Evolutionary conservation across 1,140 invertebrate genomes (phyloP), one percentile per base, ranked within the genome.

Genomic region (Pseudobourletiella spinata): DNA sequence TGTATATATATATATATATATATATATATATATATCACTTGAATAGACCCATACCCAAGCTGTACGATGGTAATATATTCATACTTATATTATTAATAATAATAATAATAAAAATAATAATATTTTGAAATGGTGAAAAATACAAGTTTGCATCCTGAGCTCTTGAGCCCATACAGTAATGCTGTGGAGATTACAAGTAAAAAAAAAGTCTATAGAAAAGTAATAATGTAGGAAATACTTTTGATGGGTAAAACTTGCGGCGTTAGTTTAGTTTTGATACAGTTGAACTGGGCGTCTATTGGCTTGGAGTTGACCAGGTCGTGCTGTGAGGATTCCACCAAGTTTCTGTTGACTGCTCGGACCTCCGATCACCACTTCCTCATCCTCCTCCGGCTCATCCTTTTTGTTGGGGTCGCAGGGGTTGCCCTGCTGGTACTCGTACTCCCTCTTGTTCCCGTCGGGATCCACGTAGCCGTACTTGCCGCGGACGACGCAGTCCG

Each of bases 391-490:
- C 16, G 35, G 43, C 51, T 66, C 59, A 46, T 56, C 65, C 24
- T 46, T 59, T 32, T 70, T 70, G 59, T 67, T 70, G 32, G 68
- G 68, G 54, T 70, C 68, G 46, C 68, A 70, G 39, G 68, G 68
- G 43, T 70, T 69, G 56, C 68, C 68, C 3, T 46, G 50, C 43
- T 70, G 65, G 50, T 70, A 70, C 22, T 70, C 68, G 30, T 70
- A 70, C 39, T 70, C 68, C 32, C 68, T 24, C 48, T 67, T 70
- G 29, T 65, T 64, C n/a, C 87, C 87, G 70, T 89, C 88, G 0
- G 87, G 87, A 75, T 89, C 87, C 28, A 88, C 78, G 74, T 89
- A 90, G 2, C 87, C 87, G 70, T 89, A 90, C 71, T 86, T 88
- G 44, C 88, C 88, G 32, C 84, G 79, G 3, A 86, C 88, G 42